A percentile compares a stretch with the other conserved stretches of the same genome.
These are phyloP conservation scores for Scaptomyza montana DNA, from an alignment of 1,140 invertebrate species.

Conservation along the genomic window DNA sequence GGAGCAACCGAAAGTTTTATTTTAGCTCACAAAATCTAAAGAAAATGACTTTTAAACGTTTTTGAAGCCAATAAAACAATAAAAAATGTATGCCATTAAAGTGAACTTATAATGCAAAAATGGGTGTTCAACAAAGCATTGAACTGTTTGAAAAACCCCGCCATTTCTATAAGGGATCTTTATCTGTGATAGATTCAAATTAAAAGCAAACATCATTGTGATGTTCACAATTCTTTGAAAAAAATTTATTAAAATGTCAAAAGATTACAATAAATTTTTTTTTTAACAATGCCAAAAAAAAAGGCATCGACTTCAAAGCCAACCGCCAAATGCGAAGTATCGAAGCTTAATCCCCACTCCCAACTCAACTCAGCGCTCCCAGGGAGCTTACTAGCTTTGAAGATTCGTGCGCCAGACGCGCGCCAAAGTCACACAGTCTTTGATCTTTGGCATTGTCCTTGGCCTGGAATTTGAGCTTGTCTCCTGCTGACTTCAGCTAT, in stretches of 20 bases:
- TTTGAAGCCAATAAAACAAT: too few species aligned
- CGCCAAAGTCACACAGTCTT: slow-evolving; percentile 34
- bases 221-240: not conserved
- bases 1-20: slow-evolving; percentile 6
- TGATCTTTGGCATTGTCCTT: slow-evolving; percentile 72
- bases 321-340: not conserved
- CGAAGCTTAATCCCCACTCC: not conserved
- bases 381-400: slow-evolving; percentile 1
- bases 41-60: too few species aligned
- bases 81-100: too few species aligned
- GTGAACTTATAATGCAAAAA: too few species aligned
- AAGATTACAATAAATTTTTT: slow-evolving; percentile 2
- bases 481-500: not conserved
- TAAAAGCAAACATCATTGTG: too few species aligned
- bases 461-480: slow-evolving; percentile 22
- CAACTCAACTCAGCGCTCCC: slow-evolving; percentile 18
- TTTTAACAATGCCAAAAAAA: too few species aligned
- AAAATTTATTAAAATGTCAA: slow-evolving; percentile 1
- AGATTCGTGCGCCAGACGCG: slow-evolving; percentile 25
- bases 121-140: too few species aligned
- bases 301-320: slow-evolving; percentile 11
- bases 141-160: too few species aligned
- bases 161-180: not conserved
- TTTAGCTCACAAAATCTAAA: too few species aligned
- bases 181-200: not conserved